Conservation (phyloP, 2,888 invertebrate genomes). For the Eustalomyia histrio region DNA sequence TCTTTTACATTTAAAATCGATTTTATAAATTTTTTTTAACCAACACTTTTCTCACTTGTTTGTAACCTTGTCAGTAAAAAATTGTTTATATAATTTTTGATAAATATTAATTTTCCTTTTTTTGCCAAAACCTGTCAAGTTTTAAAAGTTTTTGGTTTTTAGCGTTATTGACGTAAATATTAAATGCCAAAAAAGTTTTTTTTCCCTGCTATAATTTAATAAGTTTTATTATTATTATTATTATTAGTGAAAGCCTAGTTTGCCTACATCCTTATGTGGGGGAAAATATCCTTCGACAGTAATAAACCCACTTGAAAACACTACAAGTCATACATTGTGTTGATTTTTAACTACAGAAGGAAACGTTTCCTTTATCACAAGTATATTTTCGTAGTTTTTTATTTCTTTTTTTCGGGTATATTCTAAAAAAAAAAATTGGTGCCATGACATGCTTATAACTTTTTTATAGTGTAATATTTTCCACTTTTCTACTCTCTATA, state of each 20-base stretch:
- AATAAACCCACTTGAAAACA: constrained; percentile 41
- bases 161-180: constrained; percentile 21
- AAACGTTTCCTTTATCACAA: background rate
- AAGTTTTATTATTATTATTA: constrained; percentile 22
- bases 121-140: background rate
- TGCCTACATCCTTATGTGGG: constrained; percentile 1
- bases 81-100: constrained; percentile 4
- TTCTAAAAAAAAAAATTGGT: constrained; percentile 67
- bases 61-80: background rate
- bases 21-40: background rate
- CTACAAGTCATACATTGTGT: constrained; percentile 13
- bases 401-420: background rate
- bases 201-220: constrained; percentile 20
- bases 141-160: background rate
- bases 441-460: constrained; percentile 73
- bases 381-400: background rate
- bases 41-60: background rate
- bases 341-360: constrained; percentile 26
- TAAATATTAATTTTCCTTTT: background rate
- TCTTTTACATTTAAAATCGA: background rate
- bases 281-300: constrained; percentile 25
- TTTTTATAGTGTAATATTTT: background rate
- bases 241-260: background rate
- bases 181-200: constrained; percentile 17
- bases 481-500: background rate